These are phyloP conservation scores for Amiota minor DNA, from an alignment of 2,888 invertebrate genomes.

Conservation along the genomic window DNA sequence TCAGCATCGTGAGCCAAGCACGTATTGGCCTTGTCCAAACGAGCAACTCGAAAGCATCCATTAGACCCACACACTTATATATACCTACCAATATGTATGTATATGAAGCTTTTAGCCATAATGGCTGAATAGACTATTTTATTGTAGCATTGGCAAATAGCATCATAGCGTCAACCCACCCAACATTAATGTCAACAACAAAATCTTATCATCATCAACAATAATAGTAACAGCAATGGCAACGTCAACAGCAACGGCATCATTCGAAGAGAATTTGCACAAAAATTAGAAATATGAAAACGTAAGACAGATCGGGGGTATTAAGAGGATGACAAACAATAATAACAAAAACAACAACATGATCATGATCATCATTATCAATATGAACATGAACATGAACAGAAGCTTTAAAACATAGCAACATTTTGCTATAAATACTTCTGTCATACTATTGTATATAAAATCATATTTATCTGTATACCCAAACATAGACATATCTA, in stretches of 20 bases:
- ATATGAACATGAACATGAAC: constrained; percentile 36
- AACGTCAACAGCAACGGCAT: too few relatives aligned
- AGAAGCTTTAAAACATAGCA: too few relatives aligned
- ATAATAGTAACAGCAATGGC: not conserved
- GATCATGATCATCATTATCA: constrained; percentile 29
- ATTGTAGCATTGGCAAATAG: not conserved
- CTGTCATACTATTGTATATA: too few relatives aligned
- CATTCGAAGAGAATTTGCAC: too few relatives aligned
- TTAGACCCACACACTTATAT: not conserved
- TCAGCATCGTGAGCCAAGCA: not conserved
- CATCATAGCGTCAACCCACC: not conserved
- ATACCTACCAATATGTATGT: not conserved
- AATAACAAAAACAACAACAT: too few relatives aligned
- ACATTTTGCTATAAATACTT: too few relatives aligned
- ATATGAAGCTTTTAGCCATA: not conserved
- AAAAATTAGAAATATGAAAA: too few relatives aligned
- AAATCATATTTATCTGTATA: too few relatives aligned
- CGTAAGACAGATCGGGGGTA: too few relatives aligned
- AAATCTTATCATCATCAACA: not conserved
- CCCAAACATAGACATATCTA: too few relatives aligned
- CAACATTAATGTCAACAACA: not conserved
- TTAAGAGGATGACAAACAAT: too few relatives aligned
- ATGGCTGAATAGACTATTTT: constrained; percentile 1
- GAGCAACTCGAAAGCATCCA: not conserved
- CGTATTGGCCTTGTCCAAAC: constrained; percentile 16